phyloP scores from a whole-genome alignment of 2,113 vertebrate species.

The Odocoileus virginianus region DNA sequence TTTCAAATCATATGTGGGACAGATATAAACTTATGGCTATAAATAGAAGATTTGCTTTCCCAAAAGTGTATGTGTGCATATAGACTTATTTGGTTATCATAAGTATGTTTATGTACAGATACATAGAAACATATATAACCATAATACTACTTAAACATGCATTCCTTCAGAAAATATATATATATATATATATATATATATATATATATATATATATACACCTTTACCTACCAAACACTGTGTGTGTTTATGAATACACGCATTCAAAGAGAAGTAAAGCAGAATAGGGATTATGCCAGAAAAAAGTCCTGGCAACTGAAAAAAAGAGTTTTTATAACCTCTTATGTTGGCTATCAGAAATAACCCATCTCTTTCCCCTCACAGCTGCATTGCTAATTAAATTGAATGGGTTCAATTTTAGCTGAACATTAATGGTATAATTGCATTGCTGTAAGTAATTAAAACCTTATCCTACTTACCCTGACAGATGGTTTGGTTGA shows the following conservation, averaged over 20 bases:
- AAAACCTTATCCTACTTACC: conserved; percentile 74
- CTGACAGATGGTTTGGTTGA: conserved; percentile 75
- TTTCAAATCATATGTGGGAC: not conserved
- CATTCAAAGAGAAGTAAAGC: not conserved
- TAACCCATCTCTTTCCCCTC: conserved; percentile 33
- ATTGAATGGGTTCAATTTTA: conserved; percentile 74
- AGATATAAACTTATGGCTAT: not conserved
- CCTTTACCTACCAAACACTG: not conserved
- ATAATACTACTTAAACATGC: not conserved
- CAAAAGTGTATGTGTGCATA: not conserved
- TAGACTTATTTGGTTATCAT: not conserved
- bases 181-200: not conserved
- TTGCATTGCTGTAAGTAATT: conserved; percentile 77
- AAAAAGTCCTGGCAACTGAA: not conserved
- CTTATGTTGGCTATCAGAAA: conserved; percentile 59
- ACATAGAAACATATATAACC: not conserved
- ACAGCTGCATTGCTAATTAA: conserved; percentile 75
- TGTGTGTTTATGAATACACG: not conserved
- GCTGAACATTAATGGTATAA: conserved; percentile 75
- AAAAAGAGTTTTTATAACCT: conserved; percentile 12
- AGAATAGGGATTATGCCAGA: not conserved
- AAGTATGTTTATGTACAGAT: not conserved
- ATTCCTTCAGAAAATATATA: not conserved
- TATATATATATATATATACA: not conserved
- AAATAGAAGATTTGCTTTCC: not conserved